Evolutionary conservation across 2,797 vertebrate species (phyloP).

Genomic region (Distichodus sexfasciatus): DNA sequence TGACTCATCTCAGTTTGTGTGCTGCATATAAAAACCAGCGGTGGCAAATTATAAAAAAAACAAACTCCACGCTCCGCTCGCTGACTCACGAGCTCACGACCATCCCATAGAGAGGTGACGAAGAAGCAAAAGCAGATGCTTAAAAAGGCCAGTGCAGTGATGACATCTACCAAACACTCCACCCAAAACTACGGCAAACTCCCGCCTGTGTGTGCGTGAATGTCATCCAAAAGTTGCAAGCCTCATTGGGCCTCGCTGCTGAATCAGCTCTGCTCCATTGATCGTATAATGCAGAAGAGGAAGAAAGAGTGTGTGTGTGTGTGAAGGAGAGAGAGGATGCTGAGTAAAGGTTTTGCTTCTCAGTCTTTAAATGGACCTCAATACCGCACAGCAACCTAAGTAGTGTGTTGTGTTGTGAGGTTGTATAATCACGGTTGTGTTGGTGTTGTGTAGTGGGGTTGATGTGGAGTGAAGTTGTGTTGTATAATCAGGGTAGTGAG

Average conservation of each 20-base stretch:
- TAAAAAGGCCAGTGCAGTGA: not conserved
- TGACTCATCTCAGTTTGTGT: not conserved
- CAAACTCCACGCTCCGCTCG: not conserved
- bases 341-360: not conserved
- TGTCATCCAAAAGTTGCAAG: slow-evolving; percentile 17
- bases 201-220: slow-evolving; percentile 4
- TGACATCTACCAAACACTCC: not conserved
- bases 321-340: not conserved
- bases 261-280: slow-evolving; percentile 22
- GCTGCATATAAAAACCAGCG: not conserved
- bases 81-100: not conserved
- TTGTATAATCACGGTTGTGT: not conserved
- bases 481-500: not conserved
- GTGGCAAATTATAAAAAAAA: not conserved
- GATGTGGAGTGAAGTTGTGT: not conserved
- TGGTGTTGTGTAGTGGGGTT: not conserved
- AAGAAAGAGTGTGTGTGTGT: too few relatives aligned
- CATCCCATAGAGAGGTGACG: not conserved
- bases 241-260: slow-evolving; percentile 13
- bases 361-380: not conserved
- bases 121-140: not conserved
- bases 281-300: not conserved
- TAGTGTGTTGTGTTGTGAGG: not conserved
- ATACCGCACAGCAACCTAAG: not conserved
- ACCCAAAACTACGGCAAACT: not conserved